Evolutionary conservation across 1,140 invertebrate genomes (phyloP), one percentile per base, ranked within the genome.

Genomic region (Caenorhabditis latens): DNA sequence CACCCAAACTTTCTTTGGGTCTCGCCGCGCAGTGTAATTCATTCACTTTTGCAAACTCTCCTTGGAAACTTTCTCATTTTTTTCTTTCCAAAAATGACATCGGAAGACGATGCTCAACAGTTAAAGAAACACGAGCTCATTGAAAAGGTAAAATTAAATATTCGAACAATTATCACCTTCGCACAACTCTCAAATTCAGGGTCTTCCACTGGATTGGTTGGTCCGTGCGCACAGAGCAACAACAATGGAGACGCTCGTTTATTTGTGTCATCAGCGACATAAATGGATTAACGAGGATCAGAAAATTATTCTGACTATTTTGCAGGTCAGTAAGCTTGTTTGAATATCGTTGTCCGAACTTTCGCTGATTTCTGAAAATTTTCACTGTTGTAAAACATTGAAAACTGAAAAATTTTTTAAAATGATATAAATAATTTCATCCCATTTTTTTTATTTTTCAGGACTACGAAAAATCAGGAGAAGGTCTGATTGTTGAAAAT

Each of bases 211-310:
- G 21, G 71, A 79, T 24, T 79, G 71, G 71, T n/a, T 79, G 13
- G 40, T 46, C 11, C 71, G 71, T 79, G 71, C 71, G 7, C 71
- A 79, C n/a, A 7, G 9, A 9, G 40, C 40, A 11, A 79, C 9
- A 8, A 50, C 13, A 7, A 50, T 79, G 21, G 71, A 79, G 24
- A 50, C 46, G 4, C 71, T 79, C 9, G 40, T 79, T 9, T 79
- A 79, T 53, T 79, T 79, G 46, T 48, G n/a, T 19, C n/a, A 79
- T 4, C 71, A 79, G 19, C 19, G 46, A 50, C 71, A 79, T 5
- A 79, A 79, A 50, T 79, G 71, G 71, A 42, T 42, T 24, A 50
- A 79, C 13, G 71, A 48, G n/a, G 71, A 79, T 79, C 71, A 79
- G 14, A 48, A 50, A 79, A 4, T 79, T 4, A 50, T 79, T 79